Base-by-base conservation (phyloP, 2,113 vertebrate species). In the Atrichornis clamosus region DNA sequence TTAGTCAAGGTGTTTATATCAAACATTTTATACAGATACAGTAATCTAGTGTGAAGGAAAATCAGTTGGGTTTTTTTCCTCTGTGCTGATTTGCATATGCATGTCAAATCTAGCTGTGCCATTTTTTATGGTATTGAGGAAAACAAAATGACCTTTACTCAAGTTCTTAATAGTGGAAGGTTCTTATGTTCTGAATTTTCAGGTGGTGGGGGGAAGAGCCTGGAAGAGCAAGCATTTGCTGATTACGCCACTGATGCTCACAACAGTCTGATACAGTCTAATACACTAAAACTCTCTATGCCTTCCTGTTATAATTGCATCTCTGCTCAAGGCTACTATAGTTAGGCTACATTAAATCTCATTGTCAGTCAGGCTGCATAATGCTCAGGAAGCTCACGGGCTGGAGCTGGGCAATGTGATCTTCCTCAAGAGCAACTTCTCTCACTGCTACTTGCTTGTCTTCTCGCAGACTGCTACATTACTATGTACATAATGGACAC, bases 91-190 rank as follows among this genome's bases (percentile, higher is more conserved):
- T 98, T 98, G 95, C 97, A 97, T 97, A 96, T 93, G 96, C 87
- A 72, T 94, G 95, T 96, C 95, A 96, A 95, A 92, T 95, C 80
- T 69, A 85, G 79, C 94, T 33, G 6, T 95, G 93, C 95, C 90
- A 50, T 96, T 95, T 97, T 96, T 97, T 95, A 75, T 95, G 87
- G 65, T 85, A 60, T 75, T 52, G 89, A 96, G 89, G 90, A 96
- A 97, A 97, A 97, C 96, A 97, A 95, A 97, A 89, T 97, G 95
- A 98, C 97, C 97, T 98, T 98, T 98, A 97, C 75, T 92, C 73
- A 96, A 95, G 91, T 98, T 97, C 94, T 97, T 96, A 93, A 88
- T 93, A 73, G 84, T 88, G 86, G 88, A 96, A 92, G 89, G 59
- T 87, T 95, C 88, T 96, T 68, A 79, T 32, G 53, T 92, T 97